Evolutionary conservation across 2,797 vertebrate genomes (phyloP).

Genomic region (Danio albolineatus): DNA sequence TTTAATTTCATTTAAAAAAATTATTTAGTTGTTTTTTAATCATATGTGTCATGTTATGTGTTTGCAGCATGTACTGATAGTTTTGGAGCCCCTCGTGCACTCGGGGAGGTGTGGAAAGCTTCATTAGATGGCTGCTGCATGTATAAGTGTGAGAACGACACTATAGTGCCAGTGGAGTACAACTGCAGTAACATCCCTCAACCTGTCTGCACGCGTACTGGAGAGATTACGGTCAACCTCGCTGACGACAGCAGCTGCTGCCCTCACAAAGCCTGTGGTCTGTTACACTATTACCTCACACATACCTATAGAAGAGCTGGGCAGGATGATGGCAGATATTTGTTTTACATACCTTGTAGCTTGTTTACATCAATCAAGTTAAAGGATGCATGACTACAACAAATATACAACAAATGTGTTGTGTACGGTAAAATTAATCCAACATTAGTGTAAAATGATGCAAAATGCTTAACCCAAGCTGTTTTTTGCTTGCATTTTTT

Average conservation of each 20-base stretch:
- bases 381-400: background rate
- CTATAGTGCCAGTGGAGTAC: slow-evolving; percentile 83
- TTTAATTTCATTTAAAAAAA: too few species aligned
- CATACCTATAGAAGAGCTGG: background rate
- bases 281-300: slow-evolving; percentile 62
- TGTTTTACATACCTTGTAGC: background rate
- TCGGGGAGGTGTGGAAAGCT: slow-evolving; percentile 92
- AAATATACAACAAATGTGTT: too few species aligned
- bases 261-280: slow-evolving; percentile 88
- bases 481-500: too few species aligned
- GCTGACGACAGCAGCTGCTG: slow-evolving; percentile 88
- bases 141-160: slow-evolving; percentile 90
- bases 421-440: too few species aligned
- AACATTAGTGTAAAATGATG: too few species aligned
- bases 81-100: slow-evolving; percentile 81
- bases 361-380: background rate
- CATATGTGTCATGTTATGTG: slow-evolving; percentile 15
- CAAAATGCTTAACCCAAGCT: too few species aligned
- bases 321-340: background rate
- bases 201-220: slow-evolving; percentile 80
- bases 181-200: slow-evolving; percentile 78
- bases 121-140: slow-evolving; percentile 89
- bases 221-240: slow-evolving; percentile 85
- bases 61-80: slow-evolving; percentile 91
- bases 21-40: background rate